Evolutionary conservation across 2,888 invertebrate genomes (phyloP), one percentile per base, ranked within the genome.

Genomic region (Andrena bicolor): DNA sequence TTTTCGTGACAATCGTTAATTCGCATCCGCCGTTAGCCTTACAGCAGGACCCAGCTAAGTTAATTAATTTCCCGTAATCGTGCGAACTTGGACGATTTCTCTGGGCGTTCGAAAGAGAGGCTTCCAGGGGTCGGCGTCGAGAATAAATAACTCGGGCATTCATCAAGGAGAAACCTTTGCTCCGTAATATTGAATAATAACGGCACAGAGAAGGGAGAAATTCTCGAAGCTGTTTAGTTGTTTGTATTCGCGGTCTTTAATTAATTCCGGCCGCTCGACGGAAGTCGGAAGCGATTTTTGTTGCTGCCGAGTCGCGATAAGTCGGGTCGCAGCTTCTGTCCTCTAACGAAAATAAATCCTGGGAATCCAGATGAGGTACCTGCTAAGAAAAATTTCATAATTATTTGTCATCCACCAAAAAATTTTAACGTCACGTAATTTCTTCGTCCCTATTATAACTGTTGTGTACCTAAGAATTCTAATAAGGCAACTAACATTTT

Each of bases 111-210:
- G 23, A 56, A 56, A 56, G 26, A 26, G 56, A 8, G 23, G 23
- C 56, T 23, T 23, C 23, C 26, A 56, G 23, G 23, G 56, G 23
- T 26, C 23, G 56, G 23, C 23, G 10, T 2, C 7, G 16, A 68
- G 53, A 68, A 53, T 72, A 72, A 80, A 75, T 75, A 56, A 68
- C 32, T 63, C 48, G 53, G 32, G 65, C 68, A 69, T 76, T 82
- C 66, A 76, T 76, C 76, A 64, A n/a, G 35, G 16, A 16, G 60
- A 61, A 53, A 73, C 82, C 76, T 82, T 82, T 66, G 82, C 51
- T n/a, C 35, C n/a, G 49, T 23, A 26, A 75, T 58, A 66, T 32
- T 41, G 51, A 58, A 49, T 8, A 23, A 49, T 13, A 48, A 41
- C 13, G 1, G 13, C 41, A 41, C 13, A 41, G 41, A 13, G 41